phyloP scores from a whole-genome alignment of 2,888 invertebrate genomes.

The Ceraclea dissimilis region DNA sequence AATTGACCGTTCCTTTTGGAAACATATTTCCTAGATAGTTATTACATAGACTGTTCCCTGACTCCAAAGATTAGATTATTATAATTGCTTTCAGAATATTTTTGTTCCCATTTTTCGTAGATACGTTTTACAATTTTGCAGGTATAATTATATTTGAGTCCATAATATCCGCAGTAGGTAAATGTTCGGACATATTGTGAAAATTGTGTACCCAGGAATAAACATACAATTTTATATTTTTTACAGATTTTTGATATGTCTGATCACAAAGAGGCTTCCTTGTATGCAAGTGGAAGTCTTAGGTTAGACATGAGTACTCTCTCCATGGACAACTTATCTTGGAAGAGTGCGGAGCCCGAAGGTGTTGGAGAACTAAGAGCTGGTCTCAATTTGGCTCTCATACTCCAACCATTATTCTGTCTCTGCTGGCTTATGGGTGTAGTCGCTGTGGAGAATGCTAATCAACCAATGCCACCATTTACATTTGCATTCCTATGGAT shows the following conservation, averaged over 20 bases:
- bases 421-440: constrained; percentile 70
- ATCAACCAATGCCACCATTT: constrained; percentile 52
- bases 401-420: constrained; percentile 63
- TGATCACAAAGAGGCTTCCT: constrained; percentile 14
- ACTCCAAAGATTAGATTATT: no score
- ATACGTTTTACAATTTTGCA: no score
- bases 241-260: constrained; percentile 16
- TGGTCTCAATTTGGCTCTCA: constrained; percentile 54
- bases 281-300: constrained; percentile 15
- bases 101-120: no score
- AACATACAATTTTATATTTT: no score
- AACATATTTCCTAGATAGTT: no score
- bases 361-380: constrained; percentile 52
- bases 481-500: constrained; percentile 51
- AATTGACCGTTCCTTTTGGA: no score
- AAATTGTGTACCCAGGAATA: no score
- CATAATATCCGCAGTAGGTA: no score
- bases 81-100: no score
- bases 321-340: constrained; percentile 44
- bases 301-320: constrained; percentile 39
- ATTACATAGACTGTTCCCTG: no score
- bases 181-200: no score
- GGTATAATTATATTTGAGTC: no score
- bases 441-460: constrained; percentile 61
- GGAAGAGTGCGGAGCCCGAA: constrained; percentile 41